Conservation (phyloP, 1,140 invertebrate species). For the Copidosoma floridanum region DNA sequence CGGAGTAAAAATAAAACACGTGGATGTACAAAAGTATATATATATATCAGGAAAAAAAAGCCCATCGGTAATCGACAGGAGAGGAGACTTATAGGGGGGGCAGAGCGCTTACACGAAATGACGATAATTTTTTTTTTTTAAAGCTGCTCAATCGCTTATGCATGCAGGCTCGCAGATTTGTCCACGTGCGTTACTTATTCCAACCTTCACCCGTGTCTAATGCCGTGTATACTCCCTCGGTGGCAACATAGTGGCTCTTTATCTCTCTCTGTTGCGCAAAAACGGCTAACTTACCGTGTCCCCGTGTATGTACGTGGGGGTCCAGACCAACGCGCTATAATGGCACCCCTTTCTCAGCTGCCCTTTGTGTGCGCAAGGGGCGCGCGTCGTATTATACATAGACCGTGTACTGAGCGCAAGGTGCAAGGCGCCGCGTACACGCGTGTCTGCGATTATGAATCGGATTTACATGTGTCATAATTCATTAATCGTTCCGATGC, state of each 20-base stretch:
- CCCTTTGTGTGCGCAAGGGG: conserved; percentile 17
- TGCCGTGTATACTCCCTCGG: no score
- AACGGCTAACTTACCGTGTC: no score
- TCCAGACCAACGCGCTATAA: conserved; percentile 50
- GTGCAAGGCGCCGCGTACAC: conserved; percentile 26
- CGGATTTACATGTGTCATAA: conserved; percentile 30
- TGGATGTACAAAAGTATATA: no score
- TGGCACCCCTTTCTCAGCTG: conserved; percentile 16
- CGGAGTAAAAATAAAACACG: no score
- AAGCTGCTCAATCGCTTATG: conserved; percentile 57
- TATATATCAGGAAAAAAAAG: no score
- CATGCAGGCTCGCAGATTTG: conserved; percentile 57
- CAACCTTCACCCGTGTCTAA: no score
- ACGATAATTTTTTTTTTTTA: conserved; percentile 58
- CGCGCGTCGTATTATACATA: no score
- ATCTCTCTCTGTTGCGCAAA: no score
- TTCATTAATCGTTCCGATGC: conserved; percentile 24
- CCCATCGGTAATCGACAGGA: no score
- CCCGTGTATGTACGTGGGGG: conserved; percentile 6
- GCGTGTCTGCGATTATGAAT: conserved; percentile 10
- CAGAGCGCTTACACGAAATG: conserved; percentile 34
- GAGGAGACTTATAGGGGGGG: not conserved
- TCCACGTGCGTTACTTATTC: no score
- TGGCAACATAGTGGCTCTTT: no score
- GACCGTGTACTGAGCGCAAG: no score